Base-by-base conservation (phyloP, 2,797 vertebrate species). In the Hipposideros larvatus region DNA sequence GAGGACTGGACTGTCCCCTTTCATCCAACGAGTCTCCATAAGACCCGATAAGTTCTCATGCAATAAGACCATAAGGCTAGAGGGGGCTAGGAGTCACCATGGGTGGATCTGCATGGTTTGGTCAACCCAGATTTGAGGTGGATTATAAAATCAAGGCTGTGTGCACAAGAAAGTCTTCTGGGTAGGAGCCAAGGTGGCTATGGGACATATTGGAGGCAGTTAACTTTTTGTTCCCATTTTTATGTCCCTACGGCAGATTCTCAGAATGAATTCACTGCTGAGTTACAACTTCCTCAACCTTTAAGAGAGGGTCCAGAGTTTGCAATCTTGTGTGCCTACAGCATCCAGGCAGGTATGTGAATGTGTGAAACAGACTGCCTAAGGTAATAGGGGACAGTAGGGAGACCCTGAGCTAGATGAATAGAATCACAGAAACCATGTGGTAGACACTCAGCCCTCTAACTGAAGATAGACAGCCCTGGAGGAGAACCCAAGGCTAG, bases 391-490 rank as follows among this genome's bases (percentile, higher is more conserved):
- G 2, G n/a, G 18, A 3, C 1, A 31, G 11, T 19, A 21, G 37
- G 24, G 15, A 53, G 48, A n/a, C 8, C n/a, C 28, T 61, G 15
- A 63, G 18, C 21, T 11, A 2, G 15, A 82, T 3, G 4, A 31
- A 28, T 10, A 18, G 68, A 70, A n/a, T 51, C 85, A 77, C 31
- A 77, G 34, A 28, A 73, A 14, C 70, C 41, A 16, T 5, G 2
- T 0, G 0, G 0, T 46, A 19, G 19, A 80, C 46, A 37, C 1
- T n/a, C 10, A 0, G 24, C 18, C 18, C 21, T 34, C 28, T 3
- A 41, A 26, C 57, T 55, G 8, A 63, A 28, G 53, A 8, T 0
- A 22, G 78, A 31, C 22, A 41, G 46, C 46, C 13, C 4, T 21
- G 73, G 59, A 74, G 41, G 71, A 43, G 53, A 87, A 37, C 13